phyloP scores from a whole-genome alignment of 2,797 vertebrate genomes.

The Diplodus sargus region DNA sequence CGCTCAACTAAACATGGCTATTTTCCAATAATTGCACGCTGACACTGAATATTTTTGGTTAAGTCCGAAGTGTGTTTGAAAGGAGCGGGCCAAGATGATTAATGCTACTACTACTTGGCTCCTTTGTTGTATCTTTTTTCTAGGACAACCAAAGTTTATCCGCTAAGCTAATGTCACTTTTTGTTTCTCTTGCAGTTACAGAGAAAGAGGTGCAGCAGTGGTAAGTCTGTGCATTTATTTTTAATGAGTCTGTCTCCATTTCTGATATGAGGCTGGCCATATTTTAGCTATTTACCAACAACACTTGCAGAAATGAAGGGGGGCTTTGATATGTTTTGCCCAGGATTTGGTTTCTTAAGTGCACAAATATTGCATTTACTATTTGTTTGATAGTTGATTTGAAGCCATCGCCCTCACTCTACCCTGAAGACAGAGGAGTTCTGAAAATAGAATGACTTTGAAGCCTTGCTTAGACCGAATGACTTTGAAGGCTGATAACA shows the following conservation, averaged over 20 bases:
- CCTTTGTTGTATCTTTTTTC: constrained; percentile 42
- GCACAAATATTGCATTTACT: constrained; percentile 20
- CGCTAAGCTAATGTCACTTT: constrained; percentile 57
- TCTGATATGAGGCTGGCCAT: constrained; percentile 21
- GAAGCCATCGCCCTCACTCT: constrained; percentile 52
- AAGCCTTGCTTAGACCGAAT: constrained; percentile 57
- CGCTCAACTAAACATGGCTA: constrained; percentile 18
- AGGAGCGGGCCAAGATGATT: constrained; percentile 57
- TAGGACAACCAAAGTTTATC: constrained; percentile 55
- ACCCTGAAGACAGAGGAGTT: constrained; percentile 64
- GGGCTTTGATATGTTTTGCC: constrained; percentile 23
- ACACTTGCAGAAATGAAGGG: neutral
- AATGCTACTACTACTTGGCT: constrained; percentile 41
- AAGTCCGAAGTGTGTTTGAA: constrained; percentile 42
- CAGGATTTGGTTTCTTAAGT: constrained; percentile 24
- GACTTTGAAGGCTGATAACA: constrained; percentile 74
- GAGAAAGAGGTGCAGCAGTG: constrained; percentile 85
- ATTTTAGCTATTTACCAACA: constrained; percentile 7
- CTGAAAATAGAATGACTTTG: constrained; percentile 79
- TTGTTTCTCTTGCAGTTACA: constrained; percentile 81
- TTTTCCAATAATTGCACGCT: constrained; percentile 32
- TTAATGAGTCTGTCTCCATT: constrained; percentile 40
- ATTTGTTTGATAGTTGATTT: constrained; percentile 56
- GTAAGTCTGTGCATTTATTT: constrained; percentile 75
- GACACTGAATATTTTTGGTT: constrained; percentile 24